phyloP scores from a whole-genome alignment of 2,888 invertebrate species.

The Nyleta sp. region DNA sequence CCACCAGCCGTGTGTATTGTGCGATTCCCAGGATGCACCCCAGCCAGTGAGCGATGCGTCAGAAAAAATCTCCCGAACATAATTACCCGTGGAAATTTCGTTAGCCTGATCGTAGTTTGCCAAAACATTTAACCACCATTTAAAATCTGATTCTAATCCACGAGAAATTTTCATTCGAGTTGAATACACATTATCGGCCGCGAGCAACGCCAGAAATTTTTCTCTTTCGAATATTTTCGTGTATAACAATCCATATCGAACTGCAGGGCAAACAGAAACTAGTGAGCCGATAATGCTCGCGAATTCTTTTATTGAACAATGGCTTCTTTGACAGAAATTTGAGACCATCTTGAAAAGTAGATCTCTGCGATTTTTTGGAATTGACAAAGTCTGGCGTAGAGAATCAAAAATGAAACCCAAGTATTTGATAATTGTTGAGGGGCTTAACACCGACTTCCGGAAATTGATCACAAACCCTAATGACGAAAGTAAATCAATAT shows the following conservation, averaged over 20 bases:
- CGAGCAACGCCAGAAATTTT: conserved; percentile 34
- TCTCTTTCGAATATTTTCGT: conserved; percentile 37
- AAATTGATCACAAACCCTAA: conserved; percentile 34
- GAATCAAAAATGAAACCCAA: conserved; percentile 48
- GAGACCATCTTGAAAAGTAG: background rate
- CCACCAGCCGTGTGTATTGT: conserved; percentile 5
- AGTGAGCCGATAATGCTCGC: conserved; percentile 47
- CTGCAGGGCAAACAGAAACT: conserved; percentile 46
- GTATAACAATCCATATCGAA: conserved; percentile 37
- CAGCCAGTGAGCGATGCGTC: background rate
- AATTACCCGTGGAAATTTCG: background rate
- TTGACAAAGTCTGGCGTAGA: conserved; percentile 12
- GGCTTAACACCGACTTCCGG: conserved; percentile 14
- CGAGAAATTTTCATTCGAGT: background rate
- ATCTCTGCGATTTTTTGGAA: conserved; percentile 7
- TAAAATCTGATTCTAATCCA: background rate
- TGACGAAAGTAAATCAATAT: background rate
- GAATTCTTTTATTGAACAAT: conserved; percentile 19
- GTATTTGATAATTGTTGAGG: conserved; percentile 6
- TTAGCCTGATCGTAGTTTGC: background rate
- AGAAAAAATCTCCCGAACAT: background rate
- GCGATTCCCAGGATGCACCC: background rate
- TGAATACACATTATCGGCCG: background rate
- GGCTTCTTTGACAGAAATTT: background rate
- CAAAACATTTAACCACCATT: background rate